These are phyloP conservation scores for Lagocephalus sceleratus DNA, from an alignment of 2,797 vertebrate genomes.

Conservation along the genomic window DNA sequence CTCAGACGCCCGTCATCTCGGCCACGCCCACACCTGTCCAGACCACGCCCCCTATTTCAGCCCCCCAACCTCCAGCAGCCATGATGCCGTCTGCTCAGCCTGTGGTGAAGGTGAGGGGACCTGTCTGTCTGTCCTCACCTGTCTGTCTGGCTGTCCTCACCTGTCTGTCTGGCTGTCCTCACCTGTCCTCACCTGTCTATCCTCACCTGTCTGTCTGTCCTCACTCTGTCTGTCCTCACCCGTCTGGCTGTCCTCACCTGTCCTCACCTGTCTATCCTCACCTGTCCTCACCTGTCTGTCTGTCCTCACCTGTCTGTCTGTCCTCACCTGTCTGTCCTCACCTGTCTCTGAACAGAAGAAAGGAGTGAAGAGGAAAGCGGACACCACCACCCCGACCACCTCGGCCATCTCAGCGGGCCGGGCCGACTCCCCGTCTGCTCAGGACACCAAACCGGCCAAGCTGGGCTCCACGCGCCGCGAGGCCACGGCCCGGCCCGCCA, in stretches of 20 bases:
- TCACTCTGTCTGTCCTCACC: not conserved
- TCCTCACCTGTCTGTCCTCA: too few relatives aligned
- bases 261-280: too few relatives aligned
- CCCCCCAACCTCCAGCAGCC: constrained; percentile 75
- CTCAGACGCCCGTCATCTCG: constrained; percentile 91
- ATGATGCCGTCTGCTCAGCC: constrained; percentile 90
- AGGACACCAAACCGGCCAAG: constrained; percentile 86
- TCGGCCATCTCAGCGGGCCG: constrained; percentile 91
- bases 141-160: not conserved
- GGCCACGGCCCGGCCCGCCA: constrained; percentile 88
- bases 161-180: too few relatives aligned
- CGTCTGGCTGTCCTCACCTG: too few relatives aligned
- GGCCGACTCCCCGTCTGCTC: constrained; percentile 85
- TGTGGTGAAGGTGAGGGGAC: constrained; percentile 81
- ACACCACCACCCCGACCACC: constrained; percentile 95
- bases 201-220: too few relatives aligned
- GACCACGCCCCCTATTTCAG: constrained; percentile 74
- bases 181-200: too few relatives aligned
- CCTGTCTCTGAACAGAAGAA: constrained; percentile 85
- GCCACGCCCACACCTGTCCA: constrained; percentile 84
- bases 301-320: too few relatives aligned
- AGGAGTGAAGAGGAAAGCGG: constrained; percentile 97
- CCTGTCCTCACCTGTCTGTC: not conserved
- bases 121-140: too few relatives aligned
- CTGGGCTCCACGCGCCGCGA: constrained; percentile 83